Evolutionary conservation across 1,140 invertebrate species (phyloP), one percentile per base, ranked within the genome.

Genomic region (Drosophila albomicans): DNA sequence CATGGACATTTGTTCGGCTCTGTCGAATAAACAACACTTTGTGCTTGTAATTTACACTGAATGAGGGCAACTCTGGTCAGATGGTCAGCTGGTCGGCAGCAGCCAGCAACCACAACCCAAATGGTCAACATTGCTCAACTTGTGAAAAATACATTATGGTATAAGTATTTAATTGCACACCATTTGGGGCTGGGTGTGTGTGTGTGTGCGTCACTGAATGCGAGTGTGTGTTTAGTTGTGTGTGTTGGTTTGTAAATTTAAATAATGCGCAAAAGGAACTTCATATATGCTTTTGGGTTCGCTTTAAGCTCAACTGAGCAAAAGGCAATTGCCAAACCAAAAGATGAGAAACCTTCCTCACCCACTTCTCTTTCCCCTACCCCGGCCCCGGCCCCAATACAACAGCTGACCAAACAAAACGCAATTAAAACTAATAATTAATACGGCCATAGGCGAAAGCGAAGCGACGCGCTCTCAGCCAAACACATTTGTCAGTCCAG

Each of bases 371-470:
- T 4, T 25, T 25, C 20, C 20, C 15, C 28, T 20, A 2, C 20
- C 20, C 20, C 20, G 20, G 20, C 20, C 16, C 20, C 20, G 20
- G 20, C 28, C 20, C 38, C 52, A 8, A 28, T 13, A 62, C 75
- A 64, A 38, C 67, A 57, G 62, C 62, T 70, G 62, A 70, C 46
- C 75, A 79, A 71, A 82, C 76, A 79, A 82, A 87, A 87, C 82
- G 84, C 82, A 87, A 87, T 87, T 87, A 87, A 87, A 87, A 87
- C 82, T 88, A 87, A 87, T 88, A 87, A 87, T 87, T 87, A 88
- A 88, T 87, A 87, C 77, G 84, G 68, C 80, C 63, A 79, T 70
- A 78, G 75, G 81, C 74, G 38, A 56, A 78, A 75, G 20, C 20
- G 20, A 25, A 25, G 20, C 20, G 20, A 25, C 20, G 20, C 63